Evolutionary conservation across 2,888 invertebrate genomes (phyloP).

Genomic region (Papilio gigon): DNA sequence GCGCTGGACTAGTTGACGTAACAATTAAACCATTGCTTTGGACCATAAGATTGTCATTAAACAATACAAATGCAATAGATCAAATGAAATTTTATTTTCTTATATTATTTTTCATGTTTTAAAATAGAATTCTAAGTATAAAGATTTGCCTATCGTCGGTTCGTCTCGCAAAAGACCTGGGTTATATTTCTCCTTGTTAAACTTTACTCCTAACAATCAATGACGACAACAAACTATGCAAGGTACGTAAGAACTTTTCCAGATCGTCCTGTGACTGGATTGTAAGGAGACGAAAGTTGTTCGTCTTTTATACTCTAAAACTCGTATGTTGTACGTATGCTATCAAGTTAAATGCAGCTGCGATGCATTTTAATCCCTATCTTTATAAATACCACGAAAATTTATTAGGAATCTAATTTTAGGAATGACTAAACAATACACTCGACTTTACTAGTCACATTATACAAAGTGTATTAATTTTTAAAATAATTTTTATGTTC

Average conservation of each 20-base stretch:
- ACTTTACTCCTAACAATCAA: not conserved
- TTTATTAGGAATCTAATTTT: not conserved
- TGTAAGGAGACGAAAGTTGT: not conserved
- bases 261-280: conserved; percentile 4
- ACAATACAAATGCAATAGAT: not conserved
- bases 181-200: not conserved
- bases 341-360: not conserved
- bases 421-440: not conserved
- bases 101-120: not conserved
- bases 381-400: not conserved
- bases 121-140: not conserved
- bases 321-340: not conserved
- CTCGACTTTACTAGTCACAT: not conserved
- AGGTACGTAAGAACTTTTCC: not conserved
- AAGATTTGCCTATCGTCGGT: not conserved
- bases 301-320: not conserved
- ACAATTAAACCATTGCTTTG: not conserved
- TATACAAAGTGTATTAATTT: not conserved
- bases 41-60: not conserved
- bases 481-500: not conserved
- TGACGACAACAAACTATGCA: not conserved
- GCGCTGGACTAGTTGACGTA: conserved; percentile 4
- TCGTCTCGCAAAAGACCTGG: not conserved
- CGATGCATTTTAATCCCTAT: not conserved
- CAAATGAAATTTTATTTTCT: too few relatives aligned